A percentile compares a stretch with the other conserved stretches of the same genome.
phyloP scores from a whole-genome alignment of 2,797 vertebrate genomes.

The Buceros bicornis region DNA sequence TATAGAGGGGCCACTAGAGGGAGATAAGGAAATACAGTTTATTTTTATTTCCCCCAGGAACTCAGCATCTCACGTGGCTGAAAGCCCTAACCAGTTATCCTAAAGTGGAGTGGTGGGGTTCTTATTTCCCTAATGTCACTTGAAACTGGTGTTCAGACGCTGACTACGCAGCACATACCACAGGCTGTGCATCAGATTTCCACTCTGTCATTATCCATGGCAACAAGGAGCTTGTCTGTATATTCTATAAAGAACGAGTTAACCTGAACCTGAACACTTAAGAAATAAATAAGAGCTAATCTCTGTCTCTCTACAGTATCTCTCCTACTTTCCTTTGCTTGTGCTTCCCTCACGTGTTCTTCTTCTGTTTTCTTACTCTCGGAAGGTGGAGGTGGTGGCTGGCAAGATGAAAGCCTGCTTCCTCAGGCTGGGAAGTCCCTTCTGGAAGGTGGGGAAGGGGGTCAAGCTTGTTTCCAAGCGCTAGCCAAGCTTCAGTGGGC shows the following conservation, averaged over 20 bases:
- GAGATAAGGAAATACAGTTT: background rate
- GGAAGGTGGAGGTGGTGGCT: conserved; percentile 87
- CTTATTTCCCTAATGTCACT: background rate
- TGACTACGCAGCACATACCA: background rate
- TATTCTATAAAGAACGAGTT: background rate
- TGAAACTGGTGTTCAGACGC: background rate
- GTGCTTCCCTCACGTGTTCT: background rate
- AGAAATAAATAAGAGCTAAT: background rate
- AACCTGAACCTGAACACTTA: background rate
- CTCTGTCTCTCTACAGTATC: background rate
- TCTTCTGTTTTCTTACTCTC: background rate
- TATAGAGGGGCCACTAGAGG: background rate
- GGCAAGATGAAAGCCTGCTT: conserved; percentile 80
- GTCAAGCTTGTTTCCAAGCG: conserved; percentile 86
- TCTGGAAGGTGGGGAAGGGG: conserved; percentile 87
- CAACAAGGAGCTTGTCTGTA: background rate
- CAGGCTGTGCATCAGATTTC: background rate
- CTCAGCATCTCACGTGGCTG: background rate
- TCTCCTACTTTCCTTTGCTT: background rate
- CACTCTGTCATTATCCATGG: background rate
- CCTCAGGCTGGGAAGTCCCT: conserved; percentile 85
- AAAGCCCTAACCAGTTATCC: background rate
- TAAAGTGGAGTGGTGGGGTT: background rate
- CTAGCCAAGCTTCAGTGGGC: conserved; percentile 86
- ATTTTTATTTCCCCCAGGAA: background rate